phyloP scores from a whole-genome alignment of 1,140 invertebrate genomes.

The Drosophila setifemur region DNA sequence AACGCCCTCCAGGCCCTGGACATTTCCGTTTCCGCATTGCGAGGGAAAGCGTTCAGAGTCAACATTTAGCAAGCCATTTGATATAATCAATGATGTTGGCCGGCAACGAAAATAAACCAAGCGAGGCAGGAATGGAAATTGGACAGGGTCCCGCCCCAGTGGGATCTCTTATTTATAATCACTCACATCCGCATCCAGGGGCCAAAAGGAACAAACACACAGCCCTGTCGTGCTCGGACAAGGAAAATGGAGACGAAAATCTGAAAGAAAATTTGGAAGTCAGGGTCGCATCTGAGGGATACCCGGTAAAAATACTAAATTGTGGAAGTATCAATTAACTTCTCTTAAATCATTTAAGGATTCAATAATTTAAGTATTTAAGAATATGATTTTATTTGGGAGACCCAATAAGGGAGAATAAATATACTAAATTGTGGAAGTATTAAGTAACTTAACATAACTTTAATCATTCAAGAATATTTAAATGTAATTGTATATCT shows the following conservation, averaged over 20 bases:
- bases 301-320: too few relatives aligned
- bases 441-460: too few relatives aligned
- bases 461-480: too few relatives aligned
- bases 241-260: conserved; percentile 23
- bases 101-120: conserved; percentile 10
- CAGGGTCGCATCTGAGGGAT: too few relatives aligned
- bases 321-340: too few relatives aligned
- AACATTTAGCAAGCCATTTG: conserved; percentile 69
- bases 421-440: too few relatives aligned
- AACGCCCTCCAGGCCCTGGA: conserved; percentile 36
- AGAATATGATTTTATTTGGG: too few relatives aligned
- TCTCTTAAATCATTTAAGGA: too few relatives aligned
- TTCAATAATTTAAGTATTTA: too few relatives aligned
- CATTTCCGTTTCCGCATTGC: conserved; percentile 59
- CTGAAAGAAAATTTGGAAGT: too few relatives aligned
- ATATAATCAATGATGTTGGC: conserved; percentile 60
- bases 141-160: conserved; percentile 2
- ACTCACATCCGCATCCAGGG: conserved; percentile 53
- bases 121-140: conserved; percentile 9
- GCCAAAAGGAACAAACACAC: background rate
- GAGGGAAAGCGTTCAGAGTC: conserved; percentile 32
- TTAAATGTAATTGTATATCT: too few relatives aligned
- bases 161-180: conserved; percentile 72
- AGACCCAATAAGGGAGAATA: too few relatives aligned
- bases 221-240: background rate